Base-by-base conservation (phyloP, 2,113 vertebrate species). In the Genyomyrus donnyi region DNA sequence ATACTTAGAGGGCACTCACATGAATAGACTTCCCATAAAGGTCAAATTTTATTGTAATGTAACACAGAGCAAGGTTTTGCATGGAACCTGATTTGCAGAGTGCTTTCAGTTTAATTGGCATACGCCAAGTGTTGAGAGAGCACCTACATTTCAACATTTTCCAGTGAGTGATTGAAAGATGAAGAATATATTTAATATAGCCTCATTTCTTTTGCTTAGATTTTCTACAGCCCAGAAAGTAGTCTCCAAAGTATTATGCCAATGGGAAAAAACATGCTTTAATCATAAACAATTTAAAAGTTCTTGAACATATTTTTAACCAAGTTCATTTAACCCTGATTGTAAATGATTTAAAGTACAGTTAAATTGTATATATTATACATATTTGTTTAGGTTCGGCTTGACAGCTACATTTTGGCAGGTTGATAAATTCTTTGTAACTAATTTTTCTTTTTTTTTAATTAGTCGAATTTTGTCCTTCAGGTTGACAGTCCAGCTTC, bases 21-120 rank as follows among this genome's bases (percentile, higher is more conserved):
- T 84, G 90, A 92, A 91, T 46, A 66, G 45, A 35, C 85, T 87
- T 86, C 39, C 21, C 80, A 19, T 90, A 90, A 89, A 90, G 74
- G 88, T 90, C 66, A 87, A 53, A 42, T 19, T 50, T n/a, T 87
- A 53, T 80, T 90, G 80, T 83, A 48, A 62, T 90, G 39, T n/a
- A 66, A 66, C 74, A 31, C 4, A 27, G 89, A 66, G 56, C 35
- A 27, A 66, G 56, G 58, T 85, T 31, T 89, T 48, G 56, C 39
- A 74, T 21, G 56, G 89, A 35, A 66, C 15, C 10, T 46, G 39
- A 70, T 17, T 49, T 56, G 35, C 50, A 62, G 35, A 85, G 10
- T 58, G 42, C 83, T 85, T 85, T 53, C 10, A 56, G 21, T 89
- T 84, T 24, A 89, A 85, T 85, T n/a, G 83, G 24, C 42, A 19